Percentiles rank a stretch among this genome's conserved stretches.
These are phyloP conservation scores for Hystrix brachyura DNA, from an alignment of 2,113 vertebrate genomes.

Conservation along the genomic window DNA sequence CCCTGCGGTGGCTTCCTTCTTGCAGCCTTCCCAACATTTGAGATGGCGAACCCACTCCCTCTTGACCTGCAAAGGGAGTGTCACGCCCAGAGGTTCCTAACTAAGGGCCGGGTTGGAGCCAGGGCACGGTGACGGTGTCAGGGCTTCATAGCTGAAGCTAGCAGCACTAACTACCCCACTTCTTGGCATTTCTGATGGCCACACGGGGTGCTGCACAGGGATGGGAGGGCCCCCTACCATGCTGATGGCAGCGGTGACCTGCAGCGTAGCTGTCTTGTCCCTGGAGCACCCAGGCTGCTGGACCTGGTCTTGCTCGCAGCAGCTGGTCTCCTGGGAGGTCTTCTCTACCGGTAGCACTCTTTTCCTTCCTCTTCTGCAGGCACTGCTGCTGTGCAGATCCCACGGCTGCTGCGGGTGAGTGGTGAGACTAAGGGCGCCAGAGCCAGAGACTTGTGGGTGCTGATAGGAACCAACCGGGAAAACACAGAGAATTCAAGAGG, in stretches of 20 bases:
- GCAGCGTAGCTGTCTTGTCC: background rate
- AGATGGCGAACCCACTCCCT: background rate
- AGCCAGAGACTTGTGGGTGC: slow-evolving; percentile 70
- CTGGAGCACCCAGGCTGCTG: slow-evolving; percentile 38
- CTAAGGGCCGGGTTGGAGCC: slow-evolving; percentile 35
- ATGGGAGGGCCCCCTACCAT: background rate
- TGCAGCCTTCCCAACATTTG: slow-evolving; percentile 11
- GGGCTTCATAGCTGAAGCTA: background rate
- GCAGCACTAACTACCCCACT: slow-evolving; percentile 5
- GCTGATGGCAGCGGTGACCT: background rate
- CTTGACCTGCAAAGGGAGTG: background rate
- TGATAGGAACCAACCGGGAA: slow-evolving; percentile 60
- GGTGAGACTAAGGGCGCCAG: slow-evolving; percentile 55
- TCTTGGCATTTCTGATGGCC: slow-evolving; percentile 33
- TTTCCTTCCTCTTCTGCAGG: background rate
- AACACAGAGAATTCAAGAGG: slow-evolving; percentile 72
- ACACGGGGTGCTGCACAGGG: background rate
- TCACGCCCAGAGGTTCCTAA: slow-evolving; percentile 1
- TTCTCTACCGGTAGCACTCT: background rate
- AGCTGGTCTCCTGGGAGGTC: background rate
- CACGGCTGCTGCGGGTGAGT: slow-evolving; percentile 51
- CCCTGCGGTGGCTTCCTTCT: background rate
- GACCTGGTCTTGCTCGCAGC: slow-evolving; percentile 28
- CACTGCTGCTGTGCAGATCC: slow-evolving; percentile 17
- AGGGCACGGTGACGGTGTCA: background rate